Percentiles rank a stretch among this genome's conserved stretches.
These are phyloP conservation scores for Calcarius lapponicus DNA, from an alignment of 2,797 vertebrate genomes.

Conservation along the genomic window DNA sequence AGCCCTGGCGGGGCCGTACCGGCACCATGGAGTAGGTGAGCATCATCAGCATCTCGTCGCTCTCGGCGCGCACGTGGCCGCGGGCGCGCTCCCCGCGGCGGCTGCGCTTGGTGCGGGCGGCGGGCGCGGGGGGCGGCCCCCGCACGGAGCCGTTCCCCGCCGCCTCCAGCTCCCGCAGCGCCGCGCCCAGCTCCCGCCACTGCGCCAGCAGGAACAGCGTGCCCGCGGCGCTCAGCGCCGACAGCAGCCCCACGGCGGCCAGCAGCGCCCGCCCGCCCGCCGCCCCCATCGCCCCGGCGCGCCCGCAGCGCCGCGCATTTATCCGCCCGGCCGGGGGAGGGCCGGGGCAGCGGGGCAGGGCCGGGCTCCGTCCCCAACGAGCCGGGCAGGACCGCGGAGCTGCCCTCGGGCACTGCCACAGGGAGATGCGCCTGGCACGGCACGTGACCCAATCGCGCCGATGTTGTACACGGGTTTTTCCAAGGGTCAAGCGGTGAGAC, in stretches of 20 bases:
- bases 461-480: rapidly evolving
- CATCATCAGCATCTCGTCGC: slow-evolving; percentile 90
- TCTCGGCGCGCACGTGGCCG: slow-evolving; percentile 71
- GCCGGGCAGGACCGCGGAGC: rapidly evolving
- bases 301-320: background rate
- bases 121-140: slow-evolving; percentile 20
- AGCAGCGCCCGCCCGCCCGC: slow-evolving; percentile 78
- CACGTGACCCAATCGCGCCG: rapidly evolving
- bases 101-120: slow-evolving; percentile 25
- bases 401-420: rapidly evolving
- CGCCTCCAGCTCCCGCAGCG: slow-evolving; percentile 75
- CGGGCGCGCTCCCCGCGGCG: slow-evolving; percentile 74
- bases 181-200: slow-evolving; percentile 80
- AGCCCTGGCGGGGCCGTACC: slow-evolving; percentile 77
- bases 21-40: slow-evolving; percentile 98
- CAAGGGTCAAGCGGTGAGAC: background rate
- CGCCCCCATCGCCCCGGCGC: background rate
- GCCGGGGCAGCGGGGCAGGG: background rate
- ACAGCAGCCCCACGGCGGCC: slow-evolving; percentile 79
- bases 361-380: rapidly evolving
- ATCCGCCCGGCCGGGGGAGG: background rate
- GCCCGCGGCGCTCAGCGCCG: slow-evolving; percentile 83
- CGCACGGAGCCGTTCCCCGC: slow-evolving; percentile 64
- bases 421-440: rapidly evolving
- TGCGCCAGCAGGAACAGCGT: slow-evolving; percentile 86